Conservation (phyloP, 64 coral and sea anemone species). For the Astreopora myriophthalma region DNA sequence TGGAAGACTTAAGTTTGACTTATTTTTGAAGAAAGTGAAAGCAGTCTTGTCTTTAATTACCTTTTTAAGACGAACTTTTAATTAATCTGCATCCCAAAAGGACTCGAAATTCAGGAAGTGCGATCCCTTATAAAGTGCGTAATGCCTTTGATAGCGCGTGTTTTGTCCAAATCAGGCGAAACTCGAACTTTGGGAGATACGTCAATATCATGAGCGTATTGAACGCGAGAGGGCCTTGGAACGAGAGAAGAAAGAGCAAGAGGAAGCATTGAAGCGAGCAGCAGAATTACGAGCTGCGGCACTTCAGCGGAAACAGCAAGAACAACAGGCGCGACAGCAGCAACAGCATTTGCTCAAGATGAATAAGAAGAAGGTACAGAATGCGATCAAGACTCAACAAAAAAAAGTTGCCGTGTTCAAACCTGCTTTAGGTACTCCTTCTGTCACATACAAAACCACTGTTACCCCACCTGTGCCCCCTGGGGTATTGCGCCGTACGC, state of each 20-base stretch:
- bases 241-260: conserved; percentile 93
- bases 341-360: conserved; percentile 85
- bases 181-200: conserved; percentile 97
- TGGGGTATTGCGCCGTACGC: conserved; percentile 13
- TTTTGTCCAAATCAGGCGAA: conserved; percentile 62
- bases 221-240: conserved; percentile 89
- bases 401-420: conserved; percentile 49
- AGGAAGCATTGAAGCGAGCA: conserved; percentile 81
- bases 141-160: neutral
- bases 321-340: conserved; percentile 89
- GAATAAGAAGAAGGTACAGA: conserved; percentile 90
- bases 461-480: conserved; percentile 6
- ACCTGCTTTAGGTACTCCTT: conserved; percentile 20
- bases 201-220: conserved; percentile 93
- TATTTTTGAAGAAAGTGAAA: no score
- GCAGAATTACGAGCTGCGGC: conserved; percentile 85
- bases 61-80: no score
- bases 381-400: conserved; percentile 94
- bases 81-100: no score
- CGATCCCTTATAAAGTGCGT: no score
- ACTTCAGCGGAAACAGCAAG: conserved; percentile 90
- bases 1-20: no score
- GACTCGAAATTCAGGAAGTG: no score
- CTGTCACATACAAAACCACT: conserved; percentile 30
- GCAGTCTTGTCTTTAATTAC: no score